These are phyloP conservation scores for Eleginops maclovinus DNA, from an alignment of 2,113 vertebrate genomes.

Conservation along the genomic window DNA sequence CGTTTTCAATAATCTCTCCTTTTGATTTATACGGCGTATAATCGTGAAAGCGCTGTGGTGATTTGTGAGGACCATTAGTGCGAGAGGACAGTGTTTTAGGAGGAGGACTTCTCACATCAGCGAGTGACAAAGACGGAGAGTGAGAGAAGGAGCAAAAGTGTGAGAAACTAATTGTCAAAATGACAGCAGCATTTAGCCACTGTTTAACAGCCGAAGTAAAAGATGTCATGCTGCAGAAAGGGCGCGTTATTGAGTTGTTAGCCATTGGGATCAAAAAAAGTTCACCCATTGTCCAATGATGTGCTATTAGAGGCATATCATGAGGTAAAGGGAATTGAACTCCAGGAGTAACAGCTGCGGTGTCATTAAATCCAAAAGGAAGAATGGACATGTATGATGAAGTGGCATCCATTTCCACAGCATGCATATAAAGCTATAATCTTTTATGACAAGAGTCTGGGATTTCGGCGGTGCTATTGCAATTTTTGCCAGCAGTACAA, in stretches of 20 bases:
- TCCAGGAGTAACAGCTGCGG: not conserved
- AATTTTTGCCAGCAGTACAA: slow-evolving; percentile 51
- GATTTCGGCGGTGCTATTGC: slow-evolving; percentile 35
- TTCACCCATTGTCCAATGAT: slow-evolving; percentile 4
- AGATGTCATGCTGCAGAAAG: slow-evolving; percentile 14
- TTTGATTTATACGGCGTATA: slow-evolving; percentile 6
- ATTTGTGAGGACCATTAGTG: slow-evolving; percentile 48
- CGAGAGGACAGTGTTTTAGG: slow-evolving; percentile 11
- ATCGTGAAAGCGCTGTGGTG: not conserved
- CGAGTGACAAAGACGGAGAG: slow-evolving; percentile 43
- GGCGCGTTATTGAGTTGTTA: slow-evolving; percentile 20
- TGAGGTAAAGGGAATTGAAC: slow-evolving; percentile 22
- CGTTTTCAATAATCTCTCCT: slow-evolving; percentile 15
- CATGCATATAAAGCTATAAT: slow-evolving; percentile 51
- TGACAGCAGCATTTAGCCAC: slow-evolving; percentile 60
- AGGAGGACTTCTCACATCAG: slow-evolving; percentile 57
- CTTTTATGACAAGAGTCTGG: slow-evolving; percentile 61
- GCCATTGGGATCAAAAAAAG: not conserved
- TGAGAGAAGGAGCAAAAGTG: slow-evolving; percentile 27
- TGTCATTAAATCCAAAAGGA: not conserved
- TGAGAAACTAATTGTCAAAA: slow-evolving; percentile 61
- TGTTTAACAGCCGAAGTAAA: slow-evolving; percentile 40
- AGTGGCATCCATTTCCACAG: slow-evolving; percentile 28
- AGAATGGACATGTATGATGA: slow-evolving; percentile 48
- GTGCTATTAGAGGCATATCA: slow-evolving; percentile 14